Conservation (phyloP, 2,888 invertebrate genomes). For the Tineola bisselliella region DNA sequence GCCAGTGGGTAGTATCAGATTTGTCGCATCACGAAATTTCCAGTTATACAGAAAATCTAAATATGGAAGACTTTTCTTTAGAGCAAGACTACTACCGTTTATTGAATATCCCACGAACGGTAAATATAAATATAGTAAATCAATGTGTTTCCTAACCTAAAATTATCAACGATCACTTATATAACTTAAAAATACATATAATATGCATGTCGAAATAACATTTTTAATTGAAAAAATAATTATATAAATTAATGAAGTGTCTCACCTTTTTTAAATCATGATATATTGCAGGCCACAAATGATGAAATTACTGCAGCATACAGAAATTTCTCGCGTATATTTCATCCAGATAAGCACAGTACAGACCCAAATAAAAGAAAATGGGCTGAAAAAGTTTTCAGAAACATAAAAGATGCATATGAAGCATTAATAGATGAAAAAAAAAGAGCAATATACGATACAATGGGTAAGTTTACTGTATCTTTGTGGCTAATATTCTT, state of each 20-base stretch:
- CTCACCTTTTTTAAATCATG: too few species aligned
- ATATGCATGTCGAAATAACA: constrained; percentile 10
- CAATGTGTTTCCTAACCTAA: constrained; percentile 16
- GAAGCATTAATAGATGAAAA: constrained; percentile 95
- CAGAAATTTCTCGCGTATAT: constrained; percentile 88
- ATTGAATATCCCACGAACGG: constrained; percentile 85
- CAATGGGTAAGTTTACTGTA: constrained; percentile 65
- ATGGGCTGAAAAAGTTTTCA: constrained; percentile 92
- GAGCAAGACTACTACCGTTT: constrained; percentile 91
- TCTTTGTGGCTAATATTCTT: too few species aligned
- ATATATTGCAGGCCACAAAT: constrained; percentile 75
- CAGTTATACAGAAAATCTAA: constrained; percentile 24
- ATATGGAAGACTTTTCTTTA: constrained; percentile 72
- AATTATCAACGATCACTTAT: neutral
- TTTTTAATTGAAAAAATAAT: constrained; percentile 12
- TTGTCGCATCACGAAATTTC: neutral
- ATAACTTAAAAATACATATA: constrained; percentile 7
- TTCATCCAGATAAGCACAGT: constrained; percentile 96
- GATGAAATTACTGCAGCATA: constrained; percentile 96
- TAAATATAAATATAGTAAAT: constrained; percentile 61
- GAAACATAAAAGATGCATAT: constrained; percentile 92
- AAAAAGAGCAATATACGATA: constrained; percentile 94
- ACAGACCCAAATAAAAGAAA: constrained; percentile 81
- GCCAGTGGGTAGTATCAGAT: neutral
- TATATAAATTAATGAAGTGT: too few species aligned